Conservation (phyloP, 2,888 invertebrate species). For the Pherbina coryleti region DNA sequence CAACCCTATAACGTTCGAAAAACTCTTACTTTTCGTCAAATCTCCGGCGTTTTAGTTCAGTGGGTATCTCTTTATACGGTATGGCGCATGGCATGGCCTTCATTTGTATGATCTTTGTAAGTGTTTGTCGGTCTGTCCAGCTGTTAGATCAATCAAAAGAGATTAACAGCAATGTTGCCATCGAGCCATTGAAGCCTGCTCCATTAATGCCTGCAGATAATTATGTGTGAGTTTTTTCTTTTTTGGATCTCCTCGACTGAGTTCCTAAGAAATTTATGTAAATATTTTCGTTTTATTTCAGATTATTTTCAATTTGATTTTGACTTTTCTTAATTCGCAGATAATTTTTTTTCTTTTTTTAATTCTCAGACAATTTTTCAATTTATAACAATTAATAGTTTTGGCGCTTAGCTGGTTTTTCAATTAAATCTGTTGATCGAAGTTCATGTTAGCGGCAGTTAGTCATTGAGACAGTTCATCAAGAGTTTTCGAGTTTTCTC, state of each 20-base stretch:
- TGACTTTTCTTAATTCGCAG: neutral
- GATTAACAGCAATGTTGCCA: constrained; percentile 55
- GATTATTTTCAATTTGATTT: neutral
- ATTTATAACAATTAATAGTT: constrained; percentile 6
- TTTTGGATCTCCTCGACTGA: too few species aligned
- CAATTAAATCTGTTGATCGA: neutral
- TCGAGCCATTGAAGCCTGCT: too few species aligned
- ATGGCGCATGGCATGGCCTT: neutral
- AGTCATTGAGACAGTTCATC: neutral
- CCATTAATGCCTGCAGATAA: too few species aligned
- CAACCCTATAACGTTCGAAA: too few species aligned
- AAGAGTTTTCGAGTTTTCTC: neutral
- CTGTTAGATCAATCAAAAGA: constrained; percentile 61
- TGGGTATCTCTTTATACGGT: too few species aligned
- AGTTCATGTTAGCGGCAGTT: neutral
- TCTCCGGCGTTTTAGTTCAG: too few species aligned
- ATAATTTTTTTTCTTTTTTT: constrained; percentile 1
- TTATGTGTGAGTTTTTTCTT: too few species aligned
- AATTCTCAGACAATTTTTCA: neutral
- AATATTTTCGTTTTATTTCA: neutral
- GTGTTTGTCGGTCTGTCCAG: constrained; percentile 9
- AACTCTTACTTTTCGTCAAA: too few species aligned
- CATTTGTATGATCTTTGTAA: neutral
- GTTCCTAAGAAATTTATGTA: too few species aligned
- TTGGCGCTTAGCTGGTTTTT: neutral